Evolutionary conservation across 2,113 vertebrate genomes (phyloP).

Genomic region (Poeciliopsis turrubarensis): DNA sequence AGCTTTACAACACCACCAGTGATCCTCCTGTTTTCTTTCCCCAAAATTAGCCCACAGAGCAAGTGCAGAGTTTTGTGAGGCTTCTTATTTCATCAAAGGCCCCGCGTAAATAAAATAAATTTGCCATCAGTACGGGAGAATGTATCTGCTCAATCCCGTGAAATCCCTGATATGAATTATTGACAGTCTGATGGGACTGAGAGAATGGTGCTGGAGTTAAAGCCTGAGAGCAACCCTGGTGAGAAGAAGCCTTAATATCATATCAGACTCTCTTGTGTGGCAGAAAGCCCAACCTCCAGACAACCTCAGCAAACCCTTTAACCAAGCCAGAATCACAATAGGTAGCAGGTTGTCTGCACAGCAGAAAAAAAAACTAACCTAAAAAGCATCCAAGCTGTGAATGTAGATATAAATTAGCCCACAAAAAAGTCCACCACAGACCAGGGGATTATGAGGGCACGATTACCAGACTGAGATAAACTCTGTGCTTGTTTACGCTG

Average conservation of each 20-base stretch:
- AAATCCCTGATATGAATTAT: constrained; percentile 92
- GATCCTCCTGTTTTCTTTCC: constrained; percentile 63
- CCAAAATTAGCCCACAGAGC: constrained; percentile 84
- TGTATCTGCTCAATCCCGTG: constrained; percentile 87
- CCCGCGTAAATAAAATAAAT: constrained; percentile 87
- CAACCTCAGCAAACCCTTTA: constrained; percentile 7
- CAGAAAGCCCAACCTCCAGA: constrained; percentile 30
- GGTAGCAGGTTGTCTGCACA: background rate
- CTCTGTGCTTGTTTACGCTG: constrained; percentile 53
- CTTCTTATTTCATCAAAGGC: constrained; percentile 85
- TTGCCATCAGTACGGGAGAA: constrained; percentile 86
- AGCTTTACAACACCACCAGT: constrained; percentile 69
- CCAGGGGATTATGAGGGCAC: constrained; percentile 26
- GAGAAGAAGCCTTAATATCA: constrained; percentile 83
- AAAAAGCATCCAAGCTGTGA: background rate
- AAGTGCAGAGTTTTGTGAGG: constrained; percentile 79
- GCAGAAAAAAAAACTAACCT: background rate
- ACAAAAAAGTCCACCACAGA: constrained; percentile 26
- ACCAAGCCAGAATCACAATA: constrained; percentile 17
- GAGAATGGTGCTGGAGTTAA: constrained; percentile 81
- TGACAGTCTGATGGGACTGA: constrained; percentile 88
- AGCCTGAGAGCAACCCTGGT: constrained; percentile 84
- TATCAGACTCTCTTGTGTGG: constrained; percentile 76
- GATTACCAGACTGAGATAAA: constrained; percentile 36
- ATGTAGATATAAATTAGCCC: constrained; percentile 29